Percentiles rank a stretch among this genome's conserved stretches.
These are phyloP conservation scores for Ophion slaviceki DNA, from an alignment of 2,888 invertebrate genomes.

Conservation along the genomic window DNA sequence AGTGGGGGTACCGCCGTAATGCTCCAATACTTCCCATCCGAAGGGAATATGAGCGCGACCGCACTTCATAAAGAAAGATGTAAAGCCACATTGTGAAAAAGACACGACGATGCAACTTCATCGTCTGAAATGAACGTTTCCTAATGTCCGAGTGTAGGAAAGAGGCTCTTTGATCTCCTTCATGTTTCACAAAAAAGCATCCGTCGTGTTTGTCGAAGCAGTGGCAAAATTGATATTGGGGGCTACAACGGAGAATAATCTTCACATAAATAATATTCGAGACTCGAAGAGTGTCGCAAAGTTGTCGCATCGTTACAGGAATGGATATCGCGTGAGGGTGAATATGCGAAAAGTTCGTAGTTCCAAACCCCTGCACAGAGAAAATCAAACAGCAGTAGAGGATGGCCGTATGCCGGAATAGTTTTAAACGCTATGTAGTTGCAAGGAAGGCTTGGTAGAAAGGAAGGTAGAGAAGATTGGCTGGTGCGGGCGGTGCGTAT, in stretches of 20 bases:
- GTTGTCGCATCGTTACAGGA: neutral
- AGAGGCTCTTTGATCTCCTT: neutral
- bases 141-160: neutral
- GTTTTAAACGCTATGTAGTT: neutral
- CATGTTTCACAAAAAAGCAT: neutral
- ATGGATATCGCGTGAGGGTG: neutral
- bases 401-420: neutral
- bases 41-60: too few species aligned
- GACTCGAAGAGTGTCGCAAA: neutral
- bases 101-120: too few species aligned
- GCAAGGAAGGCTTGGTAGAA: neutral
- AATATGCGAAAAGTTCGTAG: constrained; percentile 3
- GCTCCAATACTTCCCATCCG: too few species aligned
- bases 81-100: too few species aligned
- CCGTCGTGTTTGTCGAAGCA: neutral
- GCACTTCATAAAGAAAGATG: too few species aligned
- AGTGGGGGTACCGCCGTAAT: too few species aligned
- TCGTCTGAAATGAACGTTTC: too few species aligned
- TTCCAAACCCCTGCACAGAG: neutral
- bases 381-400: constrained; percentile 23
- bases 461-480: neutral
- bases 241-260: neutral
- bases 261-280: neutral
- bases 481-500: constrained; percentile 8
- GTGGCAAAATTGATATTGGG: neutral